Evolutionary conservation across 1,140 invertebrate species (phyloP), one percentile per base, ranked within the genome.

Genomic region (Bombus ignitus): DNA sequence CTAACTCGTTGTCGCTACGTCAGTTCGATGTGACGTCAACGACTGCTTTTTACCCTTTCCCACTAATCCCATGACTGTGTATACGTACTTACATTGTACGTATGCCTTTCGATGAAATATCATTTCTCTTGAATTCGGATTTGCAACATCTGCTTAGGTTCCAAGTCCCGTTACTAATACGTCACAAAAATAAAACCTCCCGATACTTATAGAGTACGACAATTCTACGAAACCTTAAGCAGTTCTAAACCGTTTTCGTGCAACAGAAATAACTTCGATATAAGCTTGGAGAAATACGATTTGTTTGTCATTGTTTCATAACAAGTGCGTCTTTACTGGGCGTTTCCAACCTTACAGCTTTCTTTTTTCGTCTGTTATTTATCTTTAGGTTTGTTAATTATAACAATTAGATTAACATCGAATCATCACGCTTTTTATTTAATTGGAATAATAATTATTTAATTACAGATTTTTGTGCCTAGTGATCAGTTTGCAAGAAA

Each of bases 291-390:
- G 13, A 3, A 18, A 15, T 2, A 35, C 25, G 4, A 44, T 37
- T 62, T 83, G n/a, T 88, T 82, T 71, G 28, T 66, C 74, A 42
- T 37, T 76, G 57, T 82, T 88, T 82, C 70, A 28, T 53, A 82
- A 88, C 62, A 53, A 65, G 25, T 62, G 13, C 13, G 8, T 42
- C 70, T 25, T n/a, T 28, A 35, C 28, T 74, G 42, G 77, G 78
- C 72, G 78, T 86, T 22, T 59, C 47, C 87, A n/a, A 79, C 39
- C 35, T 37, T 39, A 39, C 37, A 4, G 22, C 39, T 70, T 4
- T 5, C 18, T 35, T 10, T 22, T 37, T 37, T 35, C 25, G 13
- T 73, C 5, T 18, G 0, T 53, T 47, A 28, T 57, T 35, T 57
- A 66, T 35, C 8, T 2, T 3, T 35, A 70, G 35, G 22, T 70